phyloP scores from a whole-genome alignment of 2,797 vertebrate genomes.

The Aselliscus stoliczkanus region DNA sequence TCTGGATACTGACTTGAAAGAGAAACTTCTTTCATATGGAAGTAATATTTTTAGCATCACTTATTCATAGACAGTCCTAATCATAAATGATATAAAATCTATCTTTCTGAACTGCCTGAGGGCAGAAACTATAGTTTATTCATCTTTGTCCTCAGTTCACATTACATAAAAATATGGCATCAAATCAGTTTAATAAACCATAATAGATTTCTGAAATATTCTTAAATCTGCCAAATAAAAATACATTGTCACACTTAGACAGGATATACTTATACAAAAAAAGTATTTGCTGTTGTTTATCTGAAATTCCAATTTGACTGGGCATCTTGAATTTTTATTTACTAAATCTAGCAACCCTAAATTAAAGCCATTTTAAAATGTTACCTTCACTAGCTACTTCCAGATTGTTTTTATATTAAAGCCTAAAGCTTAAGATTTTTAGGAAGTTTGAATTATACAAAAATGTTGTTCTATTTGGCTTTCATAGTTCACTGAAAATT shows the following conservation, averaged over 20 bases:
- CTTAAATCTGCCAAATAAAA: background rate
- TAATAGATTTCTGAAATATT: background rate
- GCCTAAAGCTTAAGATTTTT: background rate
- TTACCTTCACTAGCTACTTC: background rate
- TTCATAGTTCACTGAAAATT: background rate
- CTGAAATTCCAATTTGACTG: background rate
- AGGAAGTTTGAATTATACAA: background rate
- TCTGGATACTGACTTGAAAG: background rate
- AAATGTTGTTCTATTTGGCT: background rate
- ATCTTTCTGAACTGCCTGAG: background rate
- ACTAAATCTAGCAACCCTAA: background rate
- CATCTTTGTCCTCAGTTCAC: background rate
- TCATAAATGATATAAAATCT: background rate
- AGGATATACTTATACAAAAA: background rate
- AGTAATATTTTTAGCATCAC: background rate
- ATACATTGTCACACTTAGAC: background rate
- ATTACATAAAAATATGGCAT: background rate
- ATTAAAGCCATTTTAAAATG: background rate
- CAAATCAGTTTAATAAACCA: background rate
- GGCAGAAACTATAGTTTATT: background rate
- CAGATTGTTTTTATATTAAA: background rate
- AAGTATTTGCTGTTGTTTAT: background rate
- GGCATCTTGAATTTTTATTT: background rate
- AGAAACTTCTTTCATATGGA: background rate
- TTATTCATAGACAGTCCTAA: background rate